phyloP scores from a whole-genome alignment of 2,113 vertebrate genomes.

The Motacilla alba region DNA sequence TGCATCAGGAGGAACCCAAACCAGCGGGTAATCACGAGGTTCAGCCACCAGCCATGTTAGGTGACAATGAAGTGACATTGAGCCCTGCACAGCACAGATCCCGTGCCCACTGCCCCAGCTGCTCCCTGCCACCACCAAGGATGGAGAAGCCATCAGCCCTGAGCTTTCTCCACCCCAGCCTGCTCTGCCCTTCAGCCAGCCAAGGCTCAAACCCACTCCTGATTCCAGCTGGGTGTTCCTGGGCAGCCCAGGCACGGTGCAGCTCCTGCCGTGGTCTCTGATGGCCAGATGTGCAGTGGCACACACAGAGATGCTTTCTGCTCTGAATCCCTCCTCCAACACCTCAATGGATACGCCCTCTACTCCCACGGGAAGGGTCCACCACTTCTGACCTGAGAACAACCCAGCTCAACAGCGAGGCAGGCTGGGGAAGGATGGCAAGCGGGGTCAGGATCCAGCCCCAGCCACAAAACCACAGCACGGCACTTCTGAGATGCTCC shows the following conservation, averaged over 20 bases:
- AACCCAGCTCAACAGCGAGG: not conserved
- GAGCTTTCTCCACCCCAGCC: not conserved
- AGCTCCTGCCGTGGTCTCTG: rapidly evolving
- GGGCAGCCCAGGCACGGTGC: not conserved
- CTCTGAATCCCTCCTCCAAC: not conserved
- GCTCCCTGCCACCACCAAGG: not conserved
- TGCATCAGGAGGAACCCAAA: constrained; percentile 17
- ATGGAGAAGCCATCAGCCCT: rapidly evolving
- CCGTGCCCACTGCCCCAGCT: not conserved
- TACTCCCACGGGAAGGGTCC: not conserved
- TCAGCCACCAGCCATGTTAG: not conserved
- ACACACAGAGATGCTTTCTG: rapidly evolving
- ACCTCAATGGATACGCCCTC: rapidly evolving
- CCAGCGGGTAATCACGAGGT: not conserved
- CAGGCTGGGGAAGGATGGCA: not conserved
- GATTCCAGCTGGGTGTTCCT: not conserved
- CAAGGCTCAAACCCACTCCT: rapidly evolving
- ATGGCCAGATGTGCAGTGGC: rapidly evolving
- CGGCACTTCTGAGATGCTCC: not conserved
- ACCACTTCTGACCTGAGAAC: not conserved
- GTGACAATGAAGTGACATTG: constrained; percentile 39
- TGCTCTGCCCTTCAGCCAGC: not conserved
- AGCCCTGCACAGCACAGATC: not conserved
- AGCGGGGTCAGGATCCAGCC: not conserved
- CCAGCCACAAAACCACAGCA: not conserved